A percentile compares a stretch with the other conserved stretches of the same genome.
Evolutionary conservation across 2,113 vertebrate species (phyloP).

Genomic region (Erinaceus europaeus): DNA sequence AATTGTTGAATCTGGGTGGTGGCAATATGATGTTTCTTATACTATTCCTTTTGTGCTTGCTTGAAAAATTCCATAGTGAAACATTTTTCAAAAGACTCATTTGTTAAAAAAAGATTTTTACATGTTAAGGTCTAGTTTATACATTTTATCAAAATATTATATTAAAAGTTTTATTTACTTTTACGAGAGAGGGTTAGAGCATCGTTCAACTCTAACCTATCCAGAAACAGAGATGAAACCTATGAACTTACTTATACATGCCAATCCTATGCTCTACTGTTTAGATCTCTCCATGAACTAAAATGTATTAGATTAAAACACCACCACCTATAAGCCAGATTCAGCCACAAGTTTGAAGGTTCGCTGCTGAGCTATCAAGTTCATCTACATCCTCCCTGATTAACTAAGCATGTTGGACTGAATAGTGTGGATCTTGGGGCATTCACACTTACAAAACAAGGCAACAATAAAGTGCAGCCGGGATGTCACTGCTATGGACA

Average conservation of each 20-base stretch:
- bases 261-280: too few species aligned
- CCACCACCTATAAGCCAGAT: not conserved
- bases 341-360: not conserved
- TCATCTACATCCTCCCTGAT: not conserved
- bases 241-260: too few species aligned
- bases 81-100: too few species aligned
- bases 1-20: not conserved
- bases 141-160: not conserved
- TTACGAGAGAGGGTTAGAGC: too few species aligned
- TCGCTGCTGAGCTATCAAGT: not conserved
- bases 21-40: not conserved
- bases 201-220: too few species aligned
- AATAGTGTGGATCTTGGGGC: too few species aligned
- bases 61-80: constrained; percentile 7
- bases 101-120: not conserved
- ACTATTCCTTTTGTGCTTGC: not conserved
- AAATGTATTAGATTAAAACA: not conserved
- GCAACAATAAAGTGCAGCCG: too few species aligned
- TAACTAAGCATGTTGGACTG: not conserved
- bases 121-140: not conserved
- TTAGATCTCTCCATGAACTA: too few species aligned
- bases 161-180: not conserved
- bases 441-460: not conserved
- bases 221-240: too few species aligned
- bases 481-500: not conserved